phyloP scores from a whole-genome alignment of 2,113 vertebrate genomes.

The Apodemus sylvaticus region DNA sequence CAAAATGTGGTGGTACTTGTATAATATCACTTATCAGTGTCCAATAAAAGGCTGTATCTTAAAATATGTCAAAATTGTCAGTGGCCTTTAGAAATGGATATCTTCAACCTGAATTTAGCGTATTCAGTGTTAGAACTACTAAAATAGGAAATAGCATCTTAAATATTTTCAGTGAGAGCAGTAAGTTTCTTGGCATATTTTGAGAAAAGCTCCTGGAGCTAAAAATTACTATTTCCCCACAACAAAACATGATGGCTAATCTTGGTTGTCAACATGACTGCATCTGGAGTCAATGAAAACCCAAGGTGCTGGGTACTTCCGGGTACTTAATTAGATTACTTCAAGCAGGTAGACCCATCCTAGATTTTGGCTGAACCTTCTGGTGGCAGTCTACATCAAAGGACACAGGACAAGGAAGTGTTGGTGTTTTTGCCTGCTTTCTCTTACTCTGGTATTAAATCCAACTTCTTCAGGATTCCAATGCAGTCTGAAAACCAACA shows the following conservation, averaged over 20 bases:
- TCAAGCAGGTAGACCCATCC: no score
- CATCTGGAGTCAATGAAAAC: background rate
- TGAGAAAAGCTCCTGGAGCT: conserved; percentile 70
- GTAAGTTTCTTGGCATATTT: conserved; percentile 67
- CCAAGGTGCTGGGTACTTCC: background rate
- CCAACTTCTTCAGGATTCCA: no score
- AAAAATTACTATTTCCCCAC: conserved; percentile 75
- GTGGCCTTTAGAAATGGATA: background rate
- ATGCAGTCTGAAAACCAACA: no score
- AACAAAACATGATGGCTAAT: background rate
- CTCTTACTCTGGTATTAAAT: no score
- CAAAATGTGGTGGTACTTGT: conserved; percentile 18
- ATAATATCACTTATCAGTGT: conserved; percentile 45
- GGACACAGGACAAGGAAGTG: no score
- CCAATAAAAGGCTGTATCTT: conserved; percentile 43
- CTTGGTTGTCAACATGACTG: background rate
- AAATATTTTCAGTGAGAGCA: conserved; percentile 45
- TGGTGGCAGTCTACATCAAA: no score
- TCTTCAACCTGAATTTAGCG: background rate
- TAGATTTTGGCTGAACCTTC: no score
- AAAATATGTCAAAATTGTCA: conserved; percentile 8
- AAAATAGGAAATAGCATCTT: background rate
- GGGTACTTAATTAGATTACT: no score
- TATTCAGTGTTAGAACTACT: conserved; percentile 46
- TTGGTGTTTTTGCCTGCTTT: no score